Percentiles rank a stretch among this genome's conserved stretches.
Conservation (phyloP, 2,888 invertebrate species). For the Lasioglossum pauxillum region DNA sequence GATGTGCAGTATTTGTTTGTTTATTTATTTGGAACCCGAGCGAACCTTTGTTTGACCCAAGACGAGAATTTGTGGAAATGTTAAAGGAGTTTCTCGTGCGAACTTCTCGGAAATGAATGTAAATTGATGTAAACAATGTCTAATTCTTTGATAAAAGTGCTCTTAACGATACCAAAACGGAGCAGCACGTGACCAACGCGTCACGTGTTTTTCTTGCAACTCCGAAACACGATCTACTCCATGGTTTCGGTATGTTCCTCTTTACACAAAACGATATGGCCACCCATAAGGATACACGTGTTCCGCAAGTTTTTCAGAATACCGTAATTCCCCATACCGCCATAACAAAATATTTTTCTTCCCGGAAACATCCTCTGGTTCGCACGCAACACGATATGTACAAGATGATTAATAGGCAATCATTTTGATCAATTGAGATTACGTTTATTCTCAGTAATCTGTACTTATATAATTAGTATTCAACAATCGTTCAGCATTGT, state of each 20-base stretch:
- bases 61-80: background rate
- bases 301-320: constrained; percentile 68
- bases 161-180: background rate
- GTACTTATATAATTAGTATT: background rate
- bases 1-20: background rate
- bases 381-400: background rate
- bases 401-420: background rate
- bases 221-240: constrained; percentile 47
- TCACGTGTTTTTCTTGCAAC: constrained; percentile 38
- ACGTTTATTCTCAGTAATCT: background rate
- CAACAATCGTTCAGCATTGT: background rate
- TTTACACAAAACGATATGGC: constrained; percentile 59
- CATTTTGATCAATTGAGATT: background rate
- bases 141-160: background rate
- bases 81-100: background rate
- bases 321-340: background rate
- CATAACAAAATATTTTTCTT: constrained; percentile 29
- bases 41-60: background rate
- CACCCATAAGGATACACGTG: constrained; percentile 70
- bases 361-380: background rate
- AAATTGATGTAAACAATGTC: background rate
- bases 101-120: too few species aligned
- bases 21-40: background rate
- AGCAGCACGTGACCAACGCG: constrained; percentile 11
- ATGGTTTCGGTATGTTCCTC: constrained; percentile 29